phyloP scores from a whole-genome alignment of 1,140 invertebrate genomes.

The Drosophila athabasca region DNA sequence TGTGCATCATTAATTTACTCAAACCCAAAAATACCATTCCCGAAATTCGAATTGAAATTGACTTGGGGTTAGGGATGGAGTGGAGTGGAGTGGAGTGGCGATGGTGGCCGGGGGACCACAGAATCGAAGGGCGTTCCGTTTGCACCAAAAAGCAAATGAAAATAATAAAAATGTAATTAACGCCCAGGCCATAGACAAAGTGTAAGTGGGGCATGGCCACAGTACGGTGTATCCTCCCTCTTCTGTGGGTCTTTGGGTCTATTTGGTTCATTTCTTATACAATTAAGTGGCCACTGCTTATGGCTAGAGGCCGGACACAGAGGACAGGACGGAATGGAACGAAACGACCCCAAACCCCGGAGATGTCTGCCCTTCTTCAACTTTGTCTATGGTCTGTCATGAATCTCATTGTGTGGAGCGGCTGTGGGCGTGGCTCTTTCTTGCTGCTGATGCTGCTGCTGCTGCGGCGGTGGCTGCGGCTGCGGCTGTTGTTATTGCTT shows the following conservation, averaged over 20 bases:
- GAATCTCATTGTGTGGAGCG: slow-evolving; percentile 60
- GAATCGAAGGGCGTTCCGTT: slow-evolving; percentile 33
- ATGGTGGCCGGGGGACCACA: no score
- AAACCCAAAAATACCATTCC: slow-evolving; percentile 38
- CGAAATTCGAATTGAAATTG: slow-evolving; percentile 70
- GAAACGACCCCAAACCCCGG: not conserved
- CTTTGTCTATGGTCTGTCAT: slow-evolving; percentile 75
- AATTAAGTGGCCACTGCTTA: slow-evolving; percentile 72
- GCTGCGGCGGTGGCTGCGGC: not conserved
- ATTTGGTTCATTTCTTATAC: slow-evolving; percentile 75
- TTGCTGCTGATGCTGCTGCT: slow-evolving; percentile 33
- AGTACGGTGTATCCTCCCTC: slow-evolving; percentile 1
- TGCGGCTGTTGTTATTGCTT: slow-evolving; percentile 59
- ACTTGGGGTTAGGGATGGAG: slow-evolving; percentile 41
- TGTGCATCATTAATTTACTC: slow-evolving; percentile 76
- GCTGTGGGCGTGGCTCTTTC: slow-evolving; percentile 50
- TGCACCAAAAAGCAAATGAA: slow-evolving; percentile 63
- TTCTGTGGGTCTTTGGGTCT: slow-evolving; percentile 15
- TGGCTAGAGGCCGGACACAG: slow-evolving; percentile 23
- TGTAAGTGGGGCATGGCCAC: slow-evolving; percentile 24
- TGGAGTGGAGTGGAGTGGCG: not conserved
- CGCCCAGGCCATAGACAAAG: slow-evolving; percentile 65
- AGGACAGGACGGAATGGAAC: no score
- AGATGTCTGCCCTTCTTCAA: slow-evolving; percentile 55
- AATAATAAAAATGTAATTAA: slow-evolving; percentile 83